Evolutionary conservation across 1,140 invertebrate genomes (phyloP).

Genomic region (Bombus balteatus): DNA sequence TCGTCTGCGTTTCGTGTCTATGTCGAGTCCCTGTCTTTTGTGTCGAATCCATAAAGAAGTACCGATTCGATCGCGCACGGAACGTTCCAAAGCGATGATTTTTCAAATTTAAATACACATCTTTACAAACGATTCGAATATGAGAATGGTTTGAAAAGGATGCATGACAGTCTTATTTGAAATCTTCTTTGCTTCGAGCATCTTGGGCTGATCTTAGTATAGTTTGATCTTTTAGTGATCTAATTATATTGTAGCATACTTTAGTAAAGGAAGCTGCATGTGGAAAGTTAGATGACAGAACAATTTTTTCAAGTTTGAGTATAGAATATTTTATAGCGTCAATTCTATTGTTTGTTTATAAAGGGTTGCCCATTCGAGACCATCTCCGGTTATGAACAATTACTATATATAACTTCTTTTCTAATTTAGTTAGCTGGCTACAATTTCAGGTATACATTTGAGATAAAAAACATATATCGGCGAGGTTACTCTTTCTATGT

Average conservation of each 20-base stretch:
- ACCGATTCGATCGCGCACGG: conserved; percentile 17
- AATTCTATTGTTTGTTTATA: neutral
- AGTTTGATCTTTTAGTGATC: neutral
- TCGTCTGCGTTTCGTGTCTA: neutral
- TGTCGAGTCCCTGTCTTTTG: conserved; percentile 4
- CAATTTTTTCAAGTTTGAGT: neutral
- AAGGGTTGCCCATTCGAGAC: neutral
- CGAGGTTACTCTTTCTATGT: too few species aligned
- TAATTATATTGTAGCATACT: neutral
- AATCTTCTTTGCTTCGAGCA: conserved; percentile 19
- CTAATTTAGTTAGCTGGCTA: neutral
- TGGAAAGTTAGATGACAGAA: neutral
- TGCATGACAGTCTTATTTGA: conserved; percentile 15
- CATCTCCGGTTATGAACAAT: neutral
- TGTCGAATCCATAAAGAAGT: neutral
- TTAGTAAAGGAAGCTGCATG: conserved; percentile 12
- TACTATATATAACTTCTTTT: neutral
- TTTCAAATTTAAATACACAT: too few species aligned
- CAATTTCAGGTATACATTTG: neutral
- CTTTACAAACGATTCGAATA: neutral
- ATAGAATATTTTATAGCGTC: neutral
- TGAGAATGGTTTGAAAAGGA: neutral
- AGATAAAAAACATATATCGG: neutral
- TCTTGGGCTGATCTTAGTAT: conserved; percentile 24
- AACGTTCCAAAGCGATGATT: conserved; percentile 46